phyloP scores from a whole-genome alignment of 2,888 invertebrate genomes.

The Rhingia rostrata region DNA sequence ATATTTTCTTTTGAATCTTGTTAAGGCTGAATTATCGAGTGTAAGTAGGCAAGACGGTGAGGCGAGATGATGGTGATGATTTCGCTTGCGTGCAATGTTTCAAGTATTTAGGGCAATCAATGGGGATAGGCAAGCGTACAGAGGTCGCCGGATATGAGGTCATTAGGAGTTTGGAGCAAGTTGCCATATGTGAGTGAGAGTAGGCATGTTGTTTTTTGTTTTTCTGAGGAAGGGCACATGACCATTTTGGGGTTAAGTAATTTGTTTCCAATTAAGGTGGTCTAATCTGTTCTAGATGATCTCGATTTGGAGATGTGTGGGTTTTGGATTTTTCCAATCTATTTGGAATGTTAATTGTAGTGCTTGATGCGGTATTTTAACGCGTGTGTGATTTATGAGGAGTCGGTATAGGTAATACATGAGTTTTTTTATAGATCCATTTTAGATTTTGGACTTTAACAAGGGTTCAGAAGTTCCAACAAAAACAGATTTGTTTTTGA shows the following conservation, averaged over 20 bases:
- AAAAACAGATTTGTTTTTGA: too few relatives aligned
- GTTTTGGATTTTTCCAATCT: constrained; percentile 3
- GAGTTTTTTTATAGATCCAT: too few relatives aligned
- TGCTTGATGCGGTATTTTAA: neutral
- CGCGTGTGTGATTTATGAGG: neutral
- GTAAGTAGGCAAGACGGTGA: constrained; percentile 3
- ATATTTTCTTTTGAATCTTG: constrained; percentile 3
- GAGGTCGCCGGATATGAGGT: constrained; percentile 56
- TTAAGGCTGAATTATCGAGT: constrained; percentile 40
- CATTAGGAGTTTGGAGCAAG: constrained; percentile 24
- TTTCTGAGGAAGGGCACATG: constrained; percentile 22
- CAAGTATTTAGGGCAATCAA: constrained; percentile 46
- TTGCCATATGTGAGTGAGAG: constrained; percentile 18
- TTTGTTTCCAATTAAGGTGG: constrained; percentile 47
- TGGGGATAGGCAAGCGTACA: neutral
- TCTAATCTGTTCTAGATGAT: constrained; percentile 30
- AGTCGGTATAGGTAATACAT: too few relatives aligned
- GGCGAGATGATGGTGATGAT: constrained; percentile 26
- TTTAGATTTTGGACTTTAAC: too few relatives aligned
- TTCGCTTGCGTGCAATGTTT: constrained; percentile 9
- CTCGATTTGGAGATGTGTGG: constrained; percentile 32
- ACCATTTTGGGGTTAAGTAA: constrained; percentile 42
- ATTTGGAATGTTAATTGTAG: neutral
- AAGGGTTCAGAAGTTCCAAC: too few relatives aligned
- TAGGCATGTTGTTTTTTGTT: constrained; percentile 1